Evolutionary conservation across 2,888 invertebrate species (phyloP), one percentile per base, ranked within the genome.

Genomic region (Nomada flava): DNA sequence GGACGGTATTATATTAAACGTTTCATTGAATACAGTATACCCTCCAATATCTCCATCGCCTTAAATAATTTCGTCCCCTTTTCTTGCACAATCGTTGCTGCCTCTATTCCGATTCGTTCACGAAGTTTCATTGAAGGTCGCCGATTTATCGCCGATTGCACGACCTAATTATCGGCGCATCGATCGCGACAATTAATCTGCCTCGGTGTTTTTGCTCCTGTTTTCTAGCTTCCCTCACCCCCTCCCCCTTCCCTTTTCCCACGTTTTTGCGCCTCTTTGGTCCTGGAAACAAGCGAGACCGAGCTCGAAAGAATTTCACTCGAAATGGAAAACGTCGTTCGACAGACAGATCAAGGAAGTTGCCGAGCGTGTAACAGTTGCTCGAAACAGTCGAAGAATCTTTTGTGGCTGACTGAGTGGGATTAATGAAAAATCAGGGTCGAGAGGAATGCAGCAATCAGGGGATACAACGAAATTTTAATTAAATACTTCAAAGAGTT

Each of bases 131-230:
- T 64, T 63, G 50, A 52, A 60, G 55, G 53, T 68, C 71, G 74
- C 55, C 79, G 76, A 62, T 76, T 79, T 79, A 79, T 81, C 73
- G 79, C 20, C 71, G 76, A 85, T 81, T 76, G 70, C 57, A 53
- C 83, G 83, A 85, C 85, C 85, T 81, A 84, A 85, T 84, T 85
- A 84, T 77, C 73, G 81, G 76, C 57, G 53, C 74, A 84, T 71
- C 81, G 80, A 83, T 76, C 78, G 73, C 42, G 71, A 84, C 76
- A 78, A 81, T 85, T 81, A 83, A 80, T 77, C 69, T 42, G 65
- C 42, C 75, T 70, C 68, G 55, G 15, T 65, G 60, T 36, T 59
- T 75, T 69, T 9, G 5, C 64, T 26, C 52, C 47, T n/a, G 63
- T 53, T 26, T n/a, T 10, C 47, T 29, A 10, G n/a, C 42, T 20